These are phyloP conservation scores for Myiopsitta monachus DNA, from an alignment of 2,113 vertebrate genomes.

Conservation along the genomic window DNA sequence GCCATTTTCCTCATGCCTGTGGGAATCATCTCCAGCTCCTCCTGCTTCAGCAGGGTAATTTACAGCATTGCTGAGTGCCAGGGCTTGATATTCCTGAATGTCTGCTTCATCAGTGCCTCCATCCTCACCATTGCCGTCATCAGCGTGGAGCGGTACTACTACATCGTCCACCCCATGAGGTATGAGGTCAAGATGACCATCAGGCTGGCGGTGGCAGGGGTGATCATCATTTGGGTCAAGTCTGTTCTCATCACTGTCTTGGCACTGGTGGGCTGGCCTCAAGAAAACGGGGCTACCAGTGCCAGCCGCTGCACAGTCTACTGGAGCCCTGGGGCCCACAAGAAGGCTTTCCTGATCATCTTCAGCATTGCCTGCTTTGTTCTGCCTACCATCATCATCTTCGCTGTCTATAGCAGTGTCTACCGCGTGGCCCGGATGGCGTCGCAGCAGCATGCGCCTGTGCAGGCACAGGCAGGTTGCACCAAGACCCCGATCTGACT, in stretches of 20 bases:
- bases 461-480: conserved; percentile 74
- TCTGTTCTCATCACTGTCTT: conserved; percentile 77
- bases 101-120: conserved; percentile 86
- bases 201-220: conserved; percentile 75
- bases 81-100: conserved; percentile 84
- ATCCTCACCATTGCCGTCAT: conserved; percentile 90
- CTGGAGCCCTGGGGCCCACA: conserved; percentile 81
- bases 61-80: conserved; percentile 84
- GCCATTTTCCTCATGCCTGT: conserved; percentile 90
- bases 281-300: conserved; percentile 71
- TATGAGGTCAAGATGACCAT: conserved; percentile 89
- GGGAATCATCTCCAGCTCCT: conserved; percentile 84
- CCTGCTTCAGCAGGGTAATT: conserved; percentile 79
- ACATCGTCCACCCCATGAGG: conserved; percentile 90
- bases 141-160: conserved; percentile 91
- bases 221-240: conserved; percentile 83
- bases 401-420: conserved; percentile 85
- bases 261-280: conserved; percentile 79
- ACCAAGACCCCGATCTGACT: conserved; percentile 78
- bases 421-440: conserved; percentile 89
- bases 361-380: conserved; percentile 84
- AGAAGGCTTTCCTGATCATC: conserved; percentile 77
- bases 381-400: conserved; percentile 84
- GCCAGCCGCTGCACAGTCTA: conserved; percentile 80
- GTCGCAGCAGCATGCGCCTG: conserved; percentile 75